Evolutionary conservation across 2,888 invertebrate genomes (phyloP), one percentile per base, ranked within the genome.

Genomic region (Hydraecia micacea): DNA sequence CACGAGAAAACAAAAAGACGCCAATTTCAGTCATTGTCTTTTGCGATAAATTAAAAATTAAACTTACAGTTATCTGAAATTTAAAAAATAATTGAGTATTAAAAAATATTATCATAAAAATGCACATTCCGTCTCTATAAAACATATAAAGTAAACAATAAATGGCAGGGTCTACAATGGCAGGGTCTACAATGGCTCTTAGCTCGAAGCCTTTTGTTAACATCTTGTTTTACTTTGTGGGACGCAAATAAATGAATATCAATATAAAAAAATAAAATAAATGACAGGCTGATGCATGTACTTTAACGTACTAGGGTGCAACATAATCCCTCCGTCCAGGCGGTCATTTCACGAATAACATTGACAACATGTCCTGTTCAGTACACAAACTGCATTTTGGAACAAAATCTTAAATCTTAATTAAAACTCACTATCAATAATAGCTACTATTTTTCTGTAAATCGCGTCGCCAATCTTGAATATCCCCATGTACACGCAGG

Each of bases 31-130:
- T 46, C 42, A 46, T 46, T 46, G 13, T 46, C 42, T 42, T 32
- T 28, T 8, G 46, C 4, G 2, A 49, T 58, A 18, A 18, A 36
- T 55, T 3, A 60, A 70, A 58, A n/a, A n/a, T 7, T 18, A 39
- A 60, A 60, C 70, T 70, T 70, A 70, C 70, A 60, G n/a, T n/a
- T n/a, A 39, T 60, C 70, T 70, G 70, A 70, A 70, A 70, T n/a
- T n/a, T 4, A n/a, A 39, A 39, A 60, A 70, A n/a, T 1, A 36
- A 36, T n/a, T 70, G n/a, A 60, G 11, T n/a, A 36, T 70, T n/a
- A 36, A 70, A 60, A 25, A 18, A 36, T 36, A 18, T 36, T 36
- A 36, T n/a, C n/a, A 36, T 2, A 11, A 55, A 55, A 36, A 18
- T 36, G 3, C 25, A n/a, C 5, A 52, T 36, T 25, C 15, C 25